These are phyloP conservation scores for Pseudomyrmex sp. DNA, from an alignment of 1,140 invertebrate genomes.

Conservation along the genomic window DNA sequence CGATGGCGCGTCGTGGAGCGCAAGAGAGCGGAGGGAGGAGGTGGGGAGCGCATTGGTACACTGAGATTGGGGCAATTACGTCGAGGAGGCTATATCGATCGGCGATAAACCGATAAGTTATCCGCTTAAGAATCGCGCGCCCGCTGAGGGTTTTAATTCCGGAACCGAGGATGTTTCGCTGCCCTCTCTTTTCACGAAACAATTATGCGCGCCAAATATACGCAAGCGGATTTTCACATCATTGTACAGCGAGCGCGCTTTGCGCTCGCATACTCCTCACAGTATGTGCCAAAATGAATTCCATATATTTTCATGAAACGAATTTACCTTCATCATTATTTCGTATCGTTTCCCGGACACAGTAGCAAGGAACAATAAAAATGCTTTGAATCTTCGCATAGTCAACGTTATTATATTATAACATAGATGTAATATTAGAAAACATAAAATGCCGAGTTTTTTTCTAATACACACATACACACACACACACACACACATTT, in stretches of 20 bases:
- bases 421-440: no score
- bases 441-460: no score
- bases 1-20: conserved; percentile 4
- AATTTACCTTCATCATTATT: conserved; percentile 14
- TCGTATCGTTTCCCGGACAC: not conserved
- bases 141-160: conserved; percentile 15
- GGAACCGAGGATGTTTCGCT: conserved; percentile 28
- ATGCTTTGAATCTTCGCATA: not conserved
- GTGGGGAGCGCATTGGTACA: conserved; percentile 33
- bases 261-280: not conserved
- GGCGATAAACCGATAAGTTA: conserved; percentile 66
- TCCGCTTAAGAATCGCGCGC: conserved; percentile 56
- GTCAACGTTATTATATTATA: not conserved
- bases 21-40: not conserved
- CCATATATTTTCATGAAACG: conserved; percentile 16
- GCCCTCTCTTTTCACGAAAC: conserved; percentile 11
- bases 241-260: no score
- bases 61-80: conserved; percentile 62
- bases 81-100: conserved; percentile 56
- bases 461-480: no score
- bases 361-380: conserved; percentile 13
- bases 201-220: not conserved
- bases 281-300: conserved; percentile 5
- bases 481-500: no score
- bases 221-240: no score